Evolutionary conservation across 2,888 invertebrate species (phyloP).

Genomic region (Argyresthia goedartella): DNA sequence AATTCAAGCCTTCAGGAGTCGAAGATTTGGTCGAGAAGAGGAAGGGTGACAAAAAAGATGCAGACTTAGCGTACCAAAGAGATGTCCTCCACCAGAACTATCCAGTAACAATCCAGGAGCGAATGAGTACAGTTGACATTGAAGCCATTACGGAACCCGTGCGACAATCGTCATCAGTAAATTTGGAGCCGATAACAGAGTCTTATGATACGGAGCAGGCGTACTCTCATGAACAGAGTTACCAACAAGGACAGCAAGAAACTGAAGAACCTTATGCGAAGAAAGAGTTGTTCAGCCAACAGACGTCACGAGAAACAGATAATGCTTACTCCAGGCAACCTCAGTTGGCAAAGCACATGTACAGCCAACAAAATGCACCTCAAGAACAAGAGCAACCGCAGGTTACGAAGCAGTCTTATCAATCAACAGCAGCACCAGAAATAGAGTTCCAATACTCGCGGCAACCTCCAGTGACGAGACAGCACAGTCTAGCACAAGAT

Average conservation of each 20-base stretch:
- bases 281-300: not conserved
- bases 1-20: conserved; percentile 55
- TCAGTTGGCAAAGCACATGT: too few species aligned
- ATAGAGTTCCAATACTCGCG: too few species aligned
- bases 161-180: conserved; percentile 28
- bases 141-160: conserved; percentile 57
- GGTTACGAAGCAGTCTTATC: too few species aligned
- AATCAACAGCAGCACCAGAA: too few species aligned
- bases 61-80: conserved; percentile 72
- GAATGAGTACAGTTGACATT: conserved; percentile 56
- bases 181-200: conserved; percentile 27
- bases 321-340: not conserved
- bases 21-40: conserved; percentile 35
- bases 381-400: not conserved
- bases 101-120: conserved; percentile 68
- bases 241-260: conserved; percentile 18
- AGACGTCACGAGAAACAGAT: not conserved
- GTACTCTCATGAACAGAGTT: conserved; percentile 47
- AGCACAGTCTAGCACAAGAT: not conserved
- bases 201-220: conserved; percentile 52
- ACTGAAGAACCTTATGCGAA: conserved; percentile 25
- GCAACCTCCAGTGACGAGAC: too few species aligned
- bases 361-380: not conserved
- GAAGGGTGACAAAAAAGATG: conserved; percentile 29
- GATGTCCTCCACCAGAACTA: conserved; percentile 75